phyloP scores from a whole-genome alignment of 2,888 invertebrate species.

The Drosophila birchii region DNA sequence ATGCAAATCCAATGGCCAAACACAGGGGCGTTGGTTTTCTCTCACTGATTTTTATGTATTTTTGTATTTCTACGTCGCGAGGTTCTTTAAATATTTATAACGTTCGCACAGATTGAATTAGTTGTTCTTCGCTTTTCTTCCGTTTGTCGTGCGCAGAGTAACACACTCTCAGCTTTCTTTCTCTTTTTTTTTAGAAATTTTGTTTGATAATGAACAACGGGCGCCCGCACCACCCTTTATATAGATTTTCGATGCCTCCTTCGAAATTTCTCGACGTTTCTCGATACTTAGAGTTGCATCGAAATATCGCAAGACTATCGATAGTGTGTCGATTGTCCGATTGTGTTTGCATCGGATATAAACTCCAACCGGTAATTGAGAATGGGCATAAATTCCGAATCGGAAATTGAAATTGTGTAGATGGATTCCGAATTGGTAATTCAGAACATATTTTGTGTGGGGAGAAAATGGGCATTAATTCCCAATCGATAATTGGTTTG shows the following conservation, averaged over 20 bases:
- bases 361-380: too few relatives aligned
- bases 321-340: too few relatives aligned
- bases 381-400: too few relatives aligned
- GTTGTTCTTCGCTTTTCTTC: constrained; percentile 17
- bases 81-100: constrained; percentile 15
- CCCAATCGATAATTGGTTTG: too few relatives aligned
- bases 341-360: too few relatives aligned
- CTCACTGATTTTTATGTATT: background rate
- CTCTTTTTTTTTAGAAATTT: constrained; percentile 17
- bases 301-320: background rate
- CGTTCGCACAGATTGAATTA: constrained; percentile 14
- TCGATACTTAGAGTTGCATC: constrained; percentile 8
- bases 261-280: constrained; percentile 74
- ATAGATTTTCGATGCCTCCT: constrained; percentile 57
- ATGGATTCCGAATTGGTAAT: too few relatives aligned
- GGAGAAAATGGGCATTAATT: too few relatives aligned
- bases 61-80: constrained; percentile 10
- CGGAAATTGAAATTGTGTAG: too few relatives aligned
- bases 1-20: constrained; percentile 19
- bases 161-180: constrained; percentile 19
- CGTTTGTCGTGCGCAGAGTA: constrained; percentile 5
- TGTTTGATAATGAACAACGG: constrained; percentile 21
- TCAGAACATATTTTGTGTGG: too few relatives aligned
- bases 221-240: constrained; percentile 46
- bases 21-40: constrained; percentile 8